Evolutionary conservation across 1,140 invertebrate genomes (phyloP).

Genomic region (Hormaphis cornu): DNA sequence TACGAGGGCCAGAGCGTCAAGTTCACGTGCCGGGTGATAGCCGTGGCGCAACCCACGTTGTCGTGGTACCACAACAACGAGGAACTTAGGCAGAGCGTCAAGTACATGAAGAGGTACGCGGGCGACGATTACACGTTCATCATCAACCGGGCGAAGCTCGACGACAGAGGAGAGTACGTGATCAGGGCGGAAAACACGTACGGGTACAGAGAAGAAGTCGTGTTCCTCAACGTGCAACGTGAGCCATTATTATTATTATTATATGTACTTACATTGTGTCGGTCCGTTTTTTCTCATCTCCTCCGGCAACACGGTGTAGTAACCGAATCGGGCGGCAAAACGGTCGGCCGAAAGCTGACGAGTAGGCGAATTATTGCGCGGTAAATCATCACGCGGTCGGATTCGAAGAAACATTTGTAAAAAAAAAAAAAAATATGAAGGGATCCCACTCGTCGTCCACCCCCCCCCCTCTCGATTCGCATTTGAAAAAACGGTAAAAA

Average conservation of each 20-base stretch:
- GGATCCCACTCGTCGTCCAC: too few relatives aligned
- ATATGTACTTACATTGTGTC: background rate
- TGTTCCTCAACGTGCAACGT: constrained; percentile 96
- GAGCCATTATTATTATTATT: constrained; percentile 42
- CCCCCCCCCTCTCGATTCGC: too few relatives aligned
- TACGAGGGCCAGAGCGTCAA: constrained; percentile 95
- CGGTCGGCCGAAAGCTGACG: too few relatives aligned
- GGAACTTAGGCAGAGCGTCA: constrained; percentile 93
- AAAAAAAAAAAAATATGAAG: too few relatives aligned
- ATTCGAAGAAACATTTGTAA: too few relatives aligned
- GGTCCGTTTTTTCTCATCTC: too few relatives aligned
- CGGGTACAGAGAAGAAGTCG: constrained; percentile 89
- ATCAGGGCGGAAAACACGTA: constrained; percentile 97
- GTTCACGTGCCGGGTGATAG: constrained; percentile 93
- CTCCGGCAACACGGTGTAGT: too few relatives aligned
- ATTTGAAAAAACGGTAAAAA: too few relatives aligned
- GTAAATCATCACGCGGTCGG: too few relatives aligned
- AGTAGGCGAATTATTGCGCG: too few relatives aligned
- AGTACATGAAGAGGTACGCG: constrained; percentile 96
- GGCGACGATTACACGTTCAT: constrained; percentile 96
- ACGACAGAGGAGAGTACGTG: constrained; percentile 94
- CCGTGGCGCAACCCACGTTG: constrained; percentile 83
- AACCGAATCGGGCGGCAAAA: too few relatives aligned
- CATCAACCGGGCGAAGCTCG: constrained; percentile 88
- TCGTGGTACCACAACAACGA: constrained; percentile 91